These are phyloP conservation scores for Andinoacara biseriatus DNA, from an alignment of 2,113 vertebrate genomes.

Conservation along the genomic window DNA sequence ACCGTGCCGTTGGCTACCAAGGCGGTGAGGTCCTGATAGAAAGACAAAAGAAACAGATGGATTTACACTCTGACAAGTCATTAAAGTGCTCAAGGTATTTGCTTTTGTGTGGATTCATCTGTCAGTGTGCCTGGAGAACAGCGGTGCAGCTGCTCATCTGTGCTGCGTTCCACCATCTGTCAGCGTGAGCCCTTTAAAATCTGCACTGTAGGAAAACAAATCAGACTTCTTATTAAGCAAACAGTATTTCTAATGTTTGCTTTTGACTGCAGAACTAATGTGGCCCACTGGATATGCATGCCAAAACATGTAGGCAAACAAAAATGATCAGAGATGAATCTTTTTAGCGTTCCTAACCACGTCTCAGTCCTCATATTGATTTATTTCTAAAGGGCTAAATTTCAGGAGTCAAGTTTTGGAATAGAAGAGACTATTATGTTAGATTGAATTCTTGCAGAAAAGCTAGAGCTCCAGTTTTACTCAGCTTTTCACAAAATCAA, in stretches of 20 bases:
- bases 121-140: neutral
- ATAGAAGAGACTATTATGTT: neutral
- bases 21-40: conserved; percentile 84
- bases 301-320: neutral
- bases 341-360: neutral
- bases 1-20: conserved; percentile 85
- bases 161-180: neutral
- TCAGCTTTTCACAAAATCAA: neutral
- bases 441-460: neutral
- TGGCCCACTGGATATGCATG: neutral
- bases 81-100: neutral
- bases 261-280: fast-evolving
- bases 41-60: neutral
- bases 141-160: neutral
- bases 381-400: neutral
- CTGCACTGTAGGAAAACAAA: neutral
- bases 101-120: neutral
- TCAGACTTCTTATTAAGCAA: neutral
- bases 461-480: neutral
- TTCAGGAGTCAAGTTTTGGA: neutral
- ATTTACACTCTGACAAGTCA: neutral
- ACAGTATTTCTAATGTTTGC: neutral
- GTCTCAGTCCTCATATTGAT: neutral
- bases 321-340: neutral
- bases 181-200: neutral